Percentiles rank a stretch among this genome's conserved stretches.
These are phyloP conservation scores for Neodiprion fabricii DNA, from an alignment of 1,140 invertebrate genomes.

Conservation along the genomic window DNA sequence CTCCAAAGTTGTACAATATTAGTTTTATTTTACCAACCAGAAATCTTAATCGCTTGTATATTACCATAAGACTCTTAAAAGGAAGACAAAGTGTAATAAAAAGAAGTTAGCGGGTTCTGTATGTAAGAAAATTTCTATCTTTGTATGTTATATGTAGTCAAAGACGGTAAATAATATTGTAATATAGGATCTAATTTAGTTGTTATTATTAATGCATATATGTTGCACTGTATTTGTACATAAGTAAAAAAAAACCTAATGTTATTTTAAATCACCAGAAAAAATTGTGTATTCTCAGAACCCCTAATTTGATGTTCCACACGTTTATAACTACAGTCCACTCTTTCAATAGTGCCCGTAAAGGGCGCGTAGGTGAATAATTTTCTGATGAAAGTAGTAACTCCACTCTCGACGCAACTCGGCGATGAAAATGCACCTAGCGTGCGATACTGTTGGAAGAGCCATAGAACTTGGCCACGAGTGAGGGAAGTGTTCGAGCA, in stretches of 20 bases:
- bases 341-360: no score
- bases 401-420: no score
- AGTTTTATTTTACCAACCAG: constrained; percentile 56
- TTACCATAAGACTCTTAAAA: constrained; percentile 43
- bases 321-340: constrained; percentile 50
- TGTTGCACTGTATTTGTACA: constrained; percentile 59
- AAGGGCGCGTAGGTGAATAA: no score
- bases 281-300: constrained; percentile 58
- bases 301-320: constrained; percentile 60
- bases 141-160: constrained; percentile 55
- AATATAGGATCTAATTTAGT: constrained; percentile 39
- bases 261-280: constrained; percentile 59
- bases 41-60: constrained; percentile 53
- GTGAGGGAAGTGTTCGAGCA: no score
- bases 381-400: no score
- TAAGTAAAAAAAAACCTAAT: constrained; percentile 56
- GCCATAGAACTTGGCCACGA: no score
- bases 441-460: no score
- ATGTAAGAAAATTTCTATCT: constrained; percentile 57
- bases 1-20: constrained; percentile 64
- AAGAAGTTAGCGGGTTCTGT: constrained; percentile 36
- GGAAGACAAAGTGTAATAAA: constrained; percentile 33
- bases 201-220: constrained; percentile 57
- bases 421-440: no score
- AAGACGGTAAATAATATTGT: constrained; percentile 42